Base-by-base conservation (phyloP, 2,797 vertebrate genomes). In the Bovichtus diacanthus region DNA sequence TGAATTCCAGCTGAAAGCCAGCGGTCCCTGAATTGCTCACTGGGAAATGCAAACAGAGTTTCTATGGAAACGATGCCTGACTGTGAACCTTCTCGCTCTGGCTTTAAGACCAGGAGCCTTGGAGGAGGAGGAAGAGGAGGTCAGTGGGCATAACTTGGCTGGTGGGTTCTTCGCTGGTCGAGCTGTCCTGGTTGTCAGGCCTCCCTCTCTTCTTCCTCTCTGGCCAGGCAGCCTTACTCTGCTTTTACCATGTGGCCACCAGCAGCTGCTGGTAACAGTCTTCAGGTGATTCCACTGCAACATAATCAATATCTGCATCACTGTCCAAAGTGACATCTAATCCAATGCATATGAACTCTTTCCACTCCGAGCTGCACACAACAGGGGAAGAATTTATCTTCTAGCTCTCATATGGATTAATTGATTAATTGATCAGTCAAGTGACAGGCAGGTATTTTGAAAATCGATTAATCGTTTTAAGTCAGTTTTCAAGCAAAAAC, bases 41-140 rank as follows among this genome's bases (percentile, higher is more conserved):
- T 96, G 95, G 95, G 95, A 96, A 96, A 95, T 93, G 93, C 95
- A 96, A 96, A 96, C 93, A 95, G 86, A 90, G 94, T 95, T 91
- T 85, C 95, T 88, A 95, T 96, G 93, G 93, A 74, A 88, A 96
- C 90, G 19, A 56, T 83, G 85, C 78, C 66, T 90, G 55, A 87
- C 85, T 82, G 90, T 84, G 92, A 95, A 93, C 89, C 82, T 83
- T 91, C 80, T 92, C 55, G 27, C 76, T 83, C 50, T 70, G 82
- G 83, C 88, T 90, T 87, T 84, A 61, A 78, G 66, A 84, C 56
- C 19, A 70, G 61, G 78, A 83, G 64, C 46, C 44, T 62, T 13
- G 36, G 55, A 84, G 63, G 70, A 81, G 76, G 70, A 80, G 64
- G 74, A 27, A 23, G 43, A 62, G 60, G 27, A 61, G 77, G 70